Evolutionary conservation across 2,797 vertebrate genomes (phyloP).

Genomic region (Pangasius sanitwongsei): DNA sequence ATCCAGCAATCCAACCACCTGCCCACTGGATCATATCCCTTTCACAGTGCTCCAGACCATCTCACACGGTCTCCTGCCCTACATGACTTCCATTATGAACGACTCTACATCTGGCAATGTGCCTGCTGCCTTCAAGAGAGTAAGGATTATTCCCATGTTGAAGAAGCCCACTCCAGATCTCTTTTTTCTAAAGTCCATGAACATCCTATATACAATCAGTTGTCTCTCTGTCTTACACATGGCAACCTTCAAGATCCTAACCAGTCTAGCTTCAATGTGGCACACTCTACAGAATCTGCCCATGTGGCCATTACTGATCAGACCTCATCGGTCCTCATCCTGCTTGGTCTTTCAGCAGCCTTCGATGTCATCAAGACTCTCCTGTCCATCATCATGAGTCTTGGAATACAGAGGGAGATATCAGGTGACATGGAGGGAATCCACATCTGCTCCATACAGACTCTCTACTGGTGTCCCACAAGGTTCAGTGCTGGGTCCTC

Average conservation of each 20-base stretch:
- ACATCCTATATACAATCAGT: background rate
- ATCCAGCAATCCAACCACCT: background rate
- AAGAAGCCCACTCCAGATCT: background rate
- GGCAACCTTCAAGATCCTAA: background rate
- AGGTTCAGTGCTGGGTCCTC: background rate
- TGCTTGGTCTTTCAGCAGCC: background rate
- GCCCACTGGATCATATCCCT: background rate
- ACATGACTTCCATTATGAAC: background rate
- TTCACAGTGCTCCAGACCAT: background rate
- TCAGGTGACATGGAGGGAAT: background rate
- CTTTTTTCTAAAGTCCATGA: background rate
- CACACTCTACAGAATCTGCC: background rate
- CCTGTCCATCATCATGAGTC: background rate
- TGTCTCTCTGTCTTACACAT: background rate
- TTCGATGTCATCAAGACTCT: background rate
- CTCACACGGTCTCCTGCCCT: background rate
- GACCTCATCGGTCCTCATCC: background rate
- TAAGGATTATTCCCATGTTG: conserved; percentile 1
- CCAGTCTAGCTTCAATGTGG: background rate
- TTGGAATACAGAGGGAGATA: background rate
- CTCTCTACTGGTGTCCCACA: background rate
- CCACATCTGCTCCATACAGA: background rate
- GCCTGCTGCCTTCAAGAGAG: background rate
- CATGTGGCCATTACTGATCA: background rate
- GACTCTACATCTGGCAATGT: background rate